Evolutionary conservation across 2,797 vertebrate species (phyloP), one percentile per base, ranked within the genome.

Genomic region (Lemur catta): DNA sequence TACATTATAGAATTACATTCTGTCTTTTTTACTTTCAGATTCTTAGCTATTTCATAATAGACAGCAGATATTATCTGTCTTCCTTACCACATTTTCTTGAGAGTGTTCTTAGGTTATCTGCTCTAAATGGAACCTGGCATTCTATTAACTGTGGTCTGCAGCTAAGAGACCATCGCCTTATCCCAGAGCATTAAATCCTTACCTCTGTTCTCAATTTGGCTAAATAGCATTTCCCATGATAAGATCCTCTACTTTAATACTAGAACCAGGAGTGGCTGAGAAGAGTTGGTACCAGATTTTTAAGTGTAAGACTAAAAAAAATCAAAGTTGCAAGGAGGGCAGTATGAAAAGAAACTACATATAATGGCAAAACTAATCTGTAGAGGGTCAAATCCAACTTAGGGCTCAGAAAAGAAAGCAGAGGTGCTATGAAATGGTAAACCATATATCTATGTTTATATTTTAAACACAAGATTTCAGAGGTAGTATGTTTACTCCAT

Each of bases 1-100:
- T 92, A 5, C 71, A 55, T 92, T 38, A 85, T 89, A 80, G 67
- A 75, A n/a, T 75, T 85, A 67, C 15, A 59, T 67, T 81, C 24
- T 75, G 2, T 93, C 50, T 84, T 92, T 84, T 78, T 59, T 59
- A 7, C 28, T 94, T 89, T 86, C 43, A 96, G 80, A 74, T 95
- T 67, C 91, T 61, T 91, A 91, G 67, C 28, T 71, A 2, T 86
- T 52, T 82, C 57, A 35, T 93, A 67, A 57, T 22, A 89, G 57
- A 38, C 10, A 63, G 26, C 57, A 92, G 46, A 55, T 50, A 88
- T 2, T 86, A 7, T n/a, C 78, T 94, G 79, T 92, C 82, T 84
- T 92, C 38, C 50, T 97, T 95, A 81, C 79, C 61, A 38, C 48
- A 84, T 81, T 84, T 94, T 96, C 93, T 96, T 84, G 92, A 41